phyloP scores from a whole-genome alignment of 2,888 invertebrate species.

The Seira musarum region DNA sequence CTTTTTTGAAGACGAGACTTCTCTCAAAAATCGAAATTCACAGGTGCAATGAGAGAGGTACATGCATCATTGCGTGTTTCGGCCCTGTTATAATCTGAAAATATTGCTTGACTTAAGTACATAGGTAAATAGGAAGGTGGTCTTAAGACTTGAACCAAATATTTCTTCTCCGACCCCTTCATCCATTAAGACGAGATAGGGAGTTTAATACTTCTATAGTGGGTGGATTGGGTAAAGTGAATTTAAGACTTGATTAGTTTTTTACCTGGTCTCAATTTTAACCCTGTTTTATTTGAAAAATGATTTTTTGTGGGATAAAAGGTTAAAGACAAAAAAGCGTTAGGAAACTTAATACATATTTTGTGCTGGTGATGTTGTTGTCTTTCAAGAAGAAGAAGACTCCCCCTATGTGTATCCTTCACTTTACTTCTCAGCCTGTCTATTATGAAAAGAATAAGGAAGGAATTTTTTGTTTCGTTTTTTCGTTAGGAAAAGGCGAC shows the following conservation, averaged over 20 bases:
- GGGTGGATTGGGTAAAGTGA: constrained; percentile 10
- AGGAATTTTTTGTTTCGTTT: no score
- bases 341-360: neutral
- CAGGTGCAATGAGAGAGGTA: constrained; percentile 1
- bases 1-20: neutral
- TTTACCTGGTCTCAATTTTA: neutral
- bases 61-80: constrained; percentile 2
- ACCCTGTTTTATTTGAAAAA: constrained; percentile 1
- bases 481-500: constrained; percentile 21
- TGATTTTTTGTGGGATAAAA: neutral
- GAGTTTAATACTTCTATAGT: neutral
- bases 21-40: neutral
- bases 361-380: neutral
- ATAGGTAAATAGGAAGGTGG: constrained; percentile 36
- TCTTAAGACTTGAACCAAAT: constrained; percentile 24
- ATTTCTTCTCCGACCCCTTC: neutral
- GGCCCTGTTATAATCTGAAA: neutral
- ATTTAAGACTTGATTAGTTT: constrained; percentile 10
- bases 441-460: neutral
- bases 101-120: constrained; percentile 23
- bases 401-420: neutral
- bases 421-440: constrained; percentile 4
- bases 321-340: neutral
- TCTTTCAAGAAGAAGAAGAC: neutral
- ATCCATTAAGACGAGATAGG: neutral